Base-by-base conservation (phyloP, 1,140 invertebrate species). In the Pseudomyrmex gracilis region DNA sequence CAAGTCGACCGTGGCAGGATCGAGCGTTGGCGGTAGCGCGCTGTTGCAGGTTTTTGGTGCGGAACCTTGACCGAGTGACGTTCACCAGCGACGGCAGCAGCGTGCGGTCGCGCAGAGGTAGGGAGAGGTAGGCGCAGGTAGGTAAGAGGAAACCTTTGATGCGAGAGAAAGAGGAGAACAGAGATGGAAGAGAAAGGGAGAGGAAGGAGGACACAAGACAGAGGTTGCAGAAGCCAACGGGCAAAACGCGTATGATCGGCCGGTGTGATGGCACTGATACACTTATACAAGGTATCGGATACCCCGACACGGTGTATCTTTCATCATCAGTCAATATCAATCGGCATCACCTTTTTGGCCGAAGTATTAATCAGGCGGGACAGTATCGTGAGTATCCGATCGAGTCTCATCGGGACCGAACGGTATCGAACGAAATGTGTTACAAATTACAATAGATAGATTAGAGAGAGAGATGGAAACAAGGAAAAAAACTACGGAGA, bases 31-130 rank as follows among this genome's bases (percentile, higher is more conserved):
- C 70, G 49, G 61, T 34, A 58, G 73, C 49, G 60, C 57, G 60
- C 60, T 20, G 73, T 58, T 82, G 64, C 84, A 85, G 85, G 85
- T 92, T 92, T 92, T 93, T 90, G 92, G 92, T 89, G 89, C 87
- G 91, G 88, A 83, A 91, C 92, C 92, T 93, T 93, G 92, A 93
- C 92, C 92, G 92, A 93, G 92, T 93, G 92, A 90, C 86, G 90
- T 88, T 88, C 87, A 73, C 82, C 88, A 88, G 68, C 74, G 43
- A 63, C 82, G 43, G 68, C 82, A 55, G 13, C 80, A 15, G n/a
- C 55, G n/a, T 61, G 67, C 57, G 53, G 61, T 55, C 78, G 57
- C 17, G 49, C 34, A 5, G 34, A 34, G 34, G 34, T 34, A 34
- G 34, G 34, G 34, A 34, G 34, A 34, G 5, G 34, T 34, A 34